Evolutionary conservation across 2,113 vertebrate genomes (phyloP).

Genomic region (Prinia subflava): DNA sequence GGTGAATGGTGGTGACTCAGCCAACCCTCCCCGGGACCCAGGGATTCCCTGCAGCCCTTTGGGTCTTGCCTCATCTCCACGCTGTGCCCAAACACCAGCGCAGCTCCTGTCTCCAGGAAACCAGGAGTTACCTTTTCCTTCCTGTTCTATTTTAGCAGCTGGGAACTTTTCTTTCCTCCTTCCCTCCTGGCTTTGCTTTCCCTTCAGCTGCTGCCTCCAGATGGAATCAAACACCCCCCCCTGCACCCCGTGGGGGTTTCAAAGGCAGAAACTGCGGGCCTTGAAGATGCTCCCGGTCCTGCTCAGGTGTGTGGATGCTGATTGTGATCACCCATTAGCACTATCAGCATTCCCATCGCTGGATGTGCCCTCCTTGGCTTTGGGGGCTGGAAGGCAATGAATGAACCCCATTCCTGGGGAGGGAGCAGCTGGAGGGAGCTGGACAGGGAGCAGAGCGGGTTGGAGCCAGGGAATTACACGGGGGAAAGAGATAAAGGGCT

Average conservation of each 20-base stretch:
- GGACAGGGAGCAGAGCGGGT: conserved; percentile 28
- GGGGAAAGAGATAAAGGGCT: background rate
- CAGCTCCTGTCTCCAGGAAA: background rate
- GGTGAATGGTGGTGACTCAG: background rate
- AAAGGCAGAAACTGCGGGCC: conserved; percentile 43
- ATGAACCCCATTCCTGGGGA: background rate
- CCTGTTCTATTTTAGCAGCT: conserved; percentile 49
- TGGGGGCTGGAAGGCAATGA: conserved; percentile 47
- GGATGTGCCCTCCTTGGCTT: conserved; percentile 26
- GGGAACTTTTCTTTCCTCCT: conserved; percentile 42
- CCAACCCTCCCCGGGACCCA: background rate
- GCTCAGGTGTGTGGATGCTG: conserved; percentile 64
- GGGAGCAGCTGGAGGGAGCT: conserved; percentile 34
- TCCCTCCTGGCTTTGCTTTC: background rate
- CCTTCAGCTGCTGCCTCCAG: conserved; percentile 38
- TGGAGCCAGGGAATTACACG: background rate
- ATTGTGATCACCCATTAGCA: conserved; percentile 42
- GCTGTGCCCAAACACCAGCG: background rate
- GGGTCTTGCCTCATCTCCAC: background rate
- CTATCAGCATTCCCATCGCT: conserved; percentile 52
- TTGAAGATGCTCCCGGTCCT: conserved; percentile 26
- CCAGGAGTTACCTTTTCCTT: conserved; percentile 44
- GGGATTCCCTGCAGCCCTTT: conserved; percentile 31
- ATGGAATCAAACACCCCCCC: conserved; percentile 8
- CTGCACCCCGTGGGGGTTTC: conserved; percentile 1